Percentiles rank a stretch among this genome's conserved stretches.
These are phyloP conservation scores for Rhegmatorhina hoffmannsi DNA, from an alignment of 2,113 vertebrate species.

Conservation along the genomic window DNA sequence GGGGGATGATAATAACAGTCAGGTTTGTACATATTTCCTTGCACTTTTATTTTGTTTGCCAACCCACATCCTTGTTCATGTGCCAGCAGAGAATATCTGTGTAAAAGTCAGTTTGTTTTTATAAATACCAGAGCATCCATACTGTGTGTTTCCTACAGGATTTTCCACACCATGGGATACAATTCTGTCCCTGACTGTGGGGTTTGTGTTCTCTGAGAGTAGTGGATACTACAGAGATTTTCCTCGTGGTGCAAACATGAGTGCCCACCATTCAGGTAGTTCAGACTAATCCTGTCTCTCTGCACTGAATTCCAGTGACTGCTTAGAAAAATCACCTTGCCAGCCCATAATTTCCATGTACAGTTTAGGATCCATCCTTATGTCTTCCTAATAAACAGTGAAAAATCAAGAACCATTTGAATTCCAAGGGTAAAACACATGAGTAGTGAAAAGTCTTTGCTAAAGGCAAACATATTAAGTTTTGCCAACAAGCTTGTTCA, in stretches of 20 bases:
- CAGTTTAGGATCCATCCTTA: neutral
- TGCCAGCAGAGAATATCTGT: neutral
- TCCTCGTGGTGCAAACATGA: neutral
- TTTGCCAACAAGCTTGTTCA: neutral
- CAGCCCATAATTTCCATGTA: neutral
- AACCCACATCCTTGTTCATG: neutral
- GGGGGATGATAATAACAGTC: neutral
- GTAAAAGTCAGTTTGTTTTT: neutral
- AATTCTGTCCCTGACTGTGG: neutral
- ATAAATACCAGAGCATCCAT: neutral
- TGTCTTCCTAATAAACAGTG: neutral
- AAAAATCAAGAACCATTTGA: neutral
- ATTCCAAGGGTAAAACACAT: neutral
- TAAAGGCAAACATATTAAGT: neutral
- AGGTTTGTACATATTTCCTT: neutral
- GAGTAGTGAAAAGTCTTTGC: neutral
- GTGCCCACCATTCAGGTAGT: neutral
- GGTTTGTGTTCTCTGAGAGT: neutral
- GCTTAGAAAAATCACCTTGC: neutral
- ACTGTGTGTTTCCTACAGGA: neutral
- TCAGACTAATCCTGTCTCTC: neutral
- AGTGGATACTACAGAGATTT: neutral
- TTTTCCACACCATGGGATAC: neutral
- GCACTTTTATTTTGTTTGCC: neutral
- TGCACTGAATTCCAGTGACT: neutral